Percentiles rank a stretch among this genome's conserved stretches.
These are phyloP conservation scores for Chrysopa pallens DNA, from an alignment of 1,140 invertebrate genomes.

Conservation along the genomic window DNA sequence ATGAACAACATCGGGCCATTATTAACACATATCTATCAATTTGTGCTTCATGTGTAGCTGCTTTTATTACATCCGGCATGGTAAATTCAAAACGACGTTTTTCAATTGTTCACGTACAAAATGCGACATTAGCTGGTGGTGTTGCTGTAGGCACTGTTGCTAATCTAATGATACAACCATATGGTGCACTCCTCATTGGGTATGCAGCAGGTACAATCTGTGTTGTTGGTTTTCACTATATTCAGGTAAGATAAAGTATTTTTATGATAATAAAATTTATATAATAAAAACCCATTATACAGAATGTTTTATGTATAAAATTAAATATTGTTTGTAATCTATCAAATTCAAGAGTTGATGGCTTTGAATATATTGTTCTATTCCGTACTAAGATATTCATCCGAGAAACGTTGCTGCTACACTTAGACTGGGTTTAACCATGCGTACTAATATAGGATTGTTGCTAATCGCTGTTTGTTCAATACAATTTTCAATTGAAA, in stretches of 20 bases:
- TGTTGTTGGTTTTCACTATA: slow-evolving; percentile 65
- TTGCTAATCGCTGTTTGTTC: too few relatives aligned
- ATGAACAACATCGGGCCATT: slow-evolving; percentile 67
- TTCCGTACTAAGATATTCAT: too few relatives aligned
- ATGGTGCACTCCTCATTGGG: slow-evolving; percentile 71
- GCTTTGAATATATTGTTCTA: too few relatives aligned
- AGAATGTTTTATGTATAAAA: too few relatives aligned
- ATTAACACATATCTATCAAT: slow-evolving; percentile 87
- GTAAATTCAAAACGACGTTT: slow-evolving; percentile 65
- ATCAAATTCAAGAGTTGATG: too few relatives aligned
- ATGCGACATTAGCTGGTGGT: slow-evolving; percentile 73
- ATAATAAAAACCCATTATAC: too few relatives aligned
- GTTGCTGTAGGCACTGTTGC: slow-evolving; percentile 42
- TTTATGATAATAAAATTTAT: too few relatives aligned
- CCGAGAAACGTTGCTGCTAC: too few relatives aligned
- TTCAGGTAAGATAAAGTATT: slow-evolving; percentile 46
- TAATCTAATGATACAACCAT: slow-evolving; percentile 73
- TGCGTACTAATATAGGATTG: too few relatives aligned
- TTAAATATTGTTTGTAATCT: too few relatives aligned
- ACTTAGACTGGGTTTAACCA: too few relatives aligned
- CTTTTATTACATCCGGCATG: slow-evolving; percentile 66
- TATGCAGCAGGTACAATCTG: slow-evolving; percentile 63
- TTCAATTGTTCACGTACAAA: slow-evolving; percentile 82
- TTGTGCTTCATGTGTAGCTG: slow-evolving; percentile 59
- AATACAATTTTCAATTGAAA: too few relatives aligned